Percentiles rank a stretch among this genome's conserved stretches.
These are phyloP conservation scores for Xerus inauris DNA, from an alignment of 2,113 vertebrate genomes.

Conservation along the genomic window DNA sequence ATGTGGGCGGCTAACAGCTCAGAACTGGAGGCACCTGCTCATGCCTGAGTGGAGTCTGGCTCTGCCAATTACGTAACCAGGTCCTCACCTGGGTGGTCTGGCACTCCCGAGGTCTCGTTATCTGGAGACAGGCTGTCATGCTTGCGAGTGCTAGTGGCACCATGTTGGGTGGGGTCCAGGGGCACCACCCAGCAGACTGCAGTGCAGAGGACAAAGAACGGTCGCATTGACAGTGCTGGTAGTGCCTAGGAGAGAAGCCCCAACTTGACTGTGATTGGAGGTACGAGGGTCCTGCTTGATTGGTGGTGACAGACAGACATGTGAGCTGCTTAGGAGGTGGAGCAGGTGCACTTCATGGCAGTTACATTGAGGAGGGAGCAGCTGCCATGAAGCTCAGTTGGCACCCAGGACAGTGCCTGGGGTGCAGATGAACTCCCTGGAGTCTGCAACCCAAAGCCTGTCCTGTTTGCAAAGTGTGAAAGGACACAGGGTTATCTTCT, in stretches of 20 bases:
- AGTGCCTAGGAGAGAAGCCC: background rate
- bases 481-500: background rate
- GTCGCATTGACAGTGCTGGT: accelerated
- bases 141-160: accelerated
- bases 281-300: background rate
- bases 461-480: background rate
- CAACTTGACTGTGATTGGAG: background rate
- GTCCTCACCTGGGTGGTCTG: accelerated
- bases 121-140: background rate
- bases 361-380: accelerated
- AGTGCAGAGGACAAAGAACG: background rate
- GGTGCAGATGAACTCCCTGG: background rate
- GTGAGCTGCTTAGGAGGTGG: accelerated
- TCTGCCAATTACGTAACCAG: background rate
- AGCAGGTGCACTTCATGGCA: accelerated
- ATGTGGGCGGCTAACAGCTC: background rate
- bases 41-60: no score
- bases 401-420: no score
- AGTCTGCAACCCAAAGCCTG: no score
- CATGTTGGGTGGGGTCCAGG: background rate
- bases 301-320: accelerated
- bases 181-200: accelerated
- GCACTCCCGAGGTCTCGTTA: accelerated
- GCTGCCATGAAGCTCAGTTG: background rate
- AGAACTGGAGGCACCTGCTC: no score